phyloP scores from a whole-genome alignment of 2,888 invertebrate genomes.

The Polydrusus tereticollis region DNA sequence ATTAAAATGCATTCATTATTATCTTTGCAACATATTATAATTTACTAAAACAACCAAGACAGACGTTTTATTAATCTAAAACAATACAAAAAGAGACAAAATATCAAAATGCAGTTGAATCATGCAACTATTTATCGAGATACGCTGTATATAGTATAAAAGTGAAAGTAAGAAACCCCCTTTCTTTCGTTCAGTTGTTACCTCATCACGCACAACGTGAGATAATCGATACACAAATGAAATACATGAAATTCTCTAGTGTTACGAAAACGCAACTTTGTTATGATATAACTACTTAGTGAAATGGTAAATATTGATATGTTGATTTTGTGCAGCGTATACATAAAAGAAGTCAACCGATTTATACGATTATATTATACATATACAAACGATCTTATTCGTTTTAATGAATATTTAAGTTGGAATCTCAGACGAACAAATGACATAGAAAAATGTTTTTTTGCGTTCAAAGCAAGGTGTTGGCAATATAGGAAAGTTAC shows the following conservation, averaged over 20 bases:
- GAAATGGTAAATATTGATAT: slow-evolving; percentile 9
- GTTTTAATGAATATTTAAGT: no score
- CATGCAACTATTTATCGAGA: neutral
- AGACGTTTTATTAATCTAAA: neutral
- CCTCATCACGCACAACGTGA: slow-evolving; percentile 14
- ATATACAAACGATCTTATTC: no score
- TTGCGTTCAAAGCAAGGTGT: no score
- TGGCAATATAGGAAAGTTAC: no score
- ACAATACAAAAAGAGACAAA: neutral
- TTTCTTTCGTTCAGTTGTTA: slow-evolving; percentile 31
- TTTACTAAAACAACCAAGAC: neutral
- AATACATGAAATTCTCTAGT: slow-evolving; percentile 34
- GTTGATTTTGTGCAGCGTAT: no score
- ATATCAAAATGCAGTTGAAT: neutral
- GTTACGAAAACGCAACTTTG: slow-evolving; percentile 30
- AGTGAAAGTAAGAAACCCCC: slow-evolving; percentile 37
- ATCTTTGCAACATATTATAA: neutral
- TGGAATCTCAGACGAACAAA: no score
- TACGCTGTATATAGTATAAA: slow-evolving; percentile 17
- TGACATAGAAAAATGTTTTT: no score
- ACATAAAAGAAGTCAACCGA: no score
- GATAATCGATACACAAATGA: slow-evolving; percentile 23
- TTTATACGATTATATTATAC: no score
- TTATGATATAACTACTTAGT: slow-evolving; percentile 19
- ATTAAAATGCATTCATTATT: slow-evolving; percentile 1